Evolutionary conservation across 2,888 invertebrate genomes (phyloP), one percentile per base, ranked within the genome.

Genomic region (Lacanobia oleracea): DNA sequence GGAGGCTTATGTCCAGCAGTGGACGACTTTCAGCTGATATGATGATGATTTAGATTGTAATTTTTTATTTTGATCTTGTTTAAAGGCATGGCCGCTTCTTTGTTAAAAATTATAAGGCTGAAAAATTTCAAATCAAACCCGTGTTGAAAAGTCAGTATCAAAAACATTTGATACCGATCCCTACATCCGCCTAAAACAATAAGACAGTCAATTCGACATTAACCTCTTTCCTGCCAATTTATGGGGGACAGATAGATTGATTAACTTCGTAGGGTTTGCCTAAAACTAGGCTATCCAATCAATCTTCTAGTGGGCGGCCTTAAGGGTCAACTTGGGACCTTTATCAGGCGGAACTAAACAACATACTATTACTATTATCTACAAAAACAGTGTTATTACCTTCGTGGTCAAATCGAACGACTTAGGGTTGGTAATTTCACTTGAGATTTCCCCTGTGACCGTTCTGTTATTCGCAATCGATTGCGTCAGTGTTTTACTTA

Each of bases 181-280:
- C 7, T 21, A 27, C 0, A 40, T 9, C 21, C 54, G 16, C 14
- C 57, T 33, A 57, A 56, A 73, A 79, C 73, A 72, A 79, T 72
- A 80, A 76, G 66, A 27, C 48, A 65, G 65, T 76, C 64, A 76
- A 76, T 54, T 43, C n/a, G 6, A 63, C 57, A 66, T 68, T 63
- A 60, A 61, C 61, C 68, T 73, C 61, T 71, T 61, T 81, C 54
- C 33, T 66, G 16, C 54, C 51, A 10, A 78, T 78, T 82, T 82
- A 77, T 82, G 53, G 72, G 1, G 50, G 82, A 62, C 16, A 62
- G 23, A 66, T 40, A 53, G 77, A 82, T 78, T 77, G 64, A 81
- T 77, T 76, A 81, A 77, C 54, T 54, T 59, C n/a, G 50, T 82
- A 77, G 48, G 77, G 63, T 81, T 81, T 68, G 82, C 77, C 66